phyloP scores from a whole-genome alignment of 2,888 invertebrate genomes.

The Biston stratarius region DNA sequence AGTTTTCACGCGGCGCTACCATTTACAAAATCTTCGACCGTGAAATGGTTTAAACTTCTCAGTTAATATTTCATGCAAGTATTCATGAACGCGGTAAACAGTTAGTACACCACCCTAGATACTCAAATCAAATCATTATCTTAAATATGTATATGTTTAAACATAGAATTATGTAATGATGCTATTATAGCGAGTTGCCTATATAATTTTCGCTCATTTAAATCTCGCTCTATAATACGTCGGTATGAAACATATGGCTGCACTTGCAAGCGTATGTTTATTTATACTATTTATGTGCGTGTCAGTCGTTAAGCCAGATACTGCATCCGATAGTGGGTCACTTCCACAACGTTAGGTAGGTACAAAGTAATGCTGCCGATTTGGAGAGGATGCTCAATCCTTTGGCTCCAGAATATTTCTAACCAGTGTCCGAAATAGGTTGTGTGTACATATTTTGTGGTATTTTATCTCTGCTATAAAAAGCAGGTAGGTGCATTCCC shows the following conservation, averaged over 20 bases:
- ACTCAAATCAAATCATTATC: constrained; percentile 39
- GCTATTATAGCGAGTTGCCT: constrained; percentile 39
- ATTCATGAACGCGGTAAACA: constrained; percentile 24
- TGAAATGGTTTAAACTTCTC: constrained; percentile 15
- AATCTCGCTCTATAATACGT: constrained; percentile 40
- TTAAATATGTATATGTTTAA: constrained; percentile 33
- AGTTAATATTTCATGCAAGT: constrained; percentile 25
- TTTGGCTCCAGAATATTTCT: constrained; percentile 53
- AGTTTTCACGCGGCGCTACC: constrained; percentile 25
- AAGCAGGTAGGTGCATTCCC: constrained; percentile 83
- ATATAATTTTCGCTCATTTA: constrained; percentile 51
- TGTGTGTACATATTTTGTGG: constrained; percentile 68
- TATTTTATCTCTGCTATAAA: constrained; percentile 73
- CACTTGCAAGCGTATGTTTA: constrained; percentile 40
- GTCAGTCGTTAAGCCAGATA: constrained; percentile 51
- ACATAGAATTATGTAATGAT: constrained; percentile 45
- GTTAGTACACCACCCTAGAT: constrained; percentile 15
- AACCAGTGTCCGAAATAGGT: constrained; percentile 71
- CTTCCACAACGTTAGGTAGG: constrained; percentile 49
- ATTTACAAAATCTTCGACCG: constrained; percentile 12
- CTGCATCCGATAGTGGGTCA: constrained; percentile 68
- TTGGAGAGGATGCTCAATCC: constrained; percentile 64
- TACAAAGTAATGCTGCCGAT: constrained; percentile 60
- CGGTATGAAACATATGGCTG: constrained; percentile 51
- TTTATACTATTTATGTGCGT: constrained; percentile 46